Base-by-base conservation (phyloP, 2,888 invertebrate species). In the Falcaria lacertinaria region DNA sequence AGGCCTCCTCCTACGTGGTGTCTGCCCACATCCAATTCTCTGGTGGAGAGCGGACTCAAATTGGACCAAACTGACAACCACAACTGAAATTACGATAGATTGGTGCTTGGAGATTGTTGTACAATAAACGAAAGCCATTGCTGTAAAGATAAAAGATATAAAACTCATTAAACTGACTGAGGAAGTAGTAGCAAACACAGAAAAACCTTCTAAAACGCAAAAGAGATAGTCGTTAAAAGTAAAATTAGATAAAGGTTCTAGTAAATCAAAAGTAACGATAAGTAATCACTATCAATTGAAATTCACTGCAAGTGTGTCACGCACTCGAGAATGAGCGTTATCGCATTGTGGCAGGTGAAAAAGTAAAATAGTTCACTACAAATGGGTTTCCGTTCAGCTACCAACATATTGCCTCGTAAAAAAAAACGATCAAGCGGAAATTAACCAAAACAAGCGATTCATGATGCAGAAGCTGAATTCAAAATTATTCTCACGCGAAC, bases 11-110 rank as follows among this genome's bases (percentile, higher is more conserved):
- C 88, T 89, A 88, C 88, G 67, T 76, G 62, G 65, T 52, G 46
- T 60, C 88, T 77, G 64, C 88, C 88, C 88, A 89, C 88, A 82
- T 81, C 72, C 87, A 89, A 88, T 88, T 76, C 71, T 69, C 69
- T 69, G 66, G 68, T 57, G 58, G 57, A 64, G 61, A 63, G 64
- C 64, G 57, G 59, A 57, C 59, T 68, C 69, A 72, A 80, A 80
- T 78, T 85, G 79, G 71, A 67, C 75, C 66, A 69, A 82, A 83
- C 76, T 60, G 64, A 56, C 59, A 54, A 42, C 68, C 45, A 37
- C 50, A 53, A 55, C 47, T 43, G 42, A 49, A 50, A 33, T 45
- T 42, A 36, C 33, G 46, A 45, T 48, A 41, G 47, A 50, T 43
- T 50, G 41, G 34, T 33, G 34, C 36, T 22, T 25, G 39, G 22